phyloP scores from a whole-genome alignment of 2,888 invertebrate species.

The Amblyteles armatorius region DNA sequence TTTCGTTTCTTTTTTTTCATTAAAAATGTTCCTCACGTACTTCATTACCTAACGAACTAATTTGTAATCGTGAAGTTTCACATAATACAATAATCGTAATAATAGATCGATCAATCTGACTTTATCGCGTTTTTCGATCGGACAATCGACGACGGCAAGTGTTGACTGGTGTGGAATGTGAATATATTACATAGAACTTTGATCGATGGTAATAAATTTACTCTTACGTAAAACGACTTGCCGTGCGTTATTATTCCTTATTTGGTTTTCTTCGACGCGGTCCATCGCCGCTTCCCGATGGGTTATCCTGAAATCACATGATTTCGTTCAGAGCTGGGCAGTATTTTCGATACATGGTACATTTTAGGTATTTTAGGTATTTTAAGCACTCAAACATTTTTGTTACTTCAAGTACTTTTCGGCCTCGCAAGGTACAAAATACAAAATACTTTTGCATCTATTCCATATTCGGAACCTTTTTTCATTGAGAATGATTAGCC shows the following conservation, averaged over 20 bases:
- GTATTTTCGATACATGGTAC: too few species aligned
- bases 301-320: constrained; percentile 73
- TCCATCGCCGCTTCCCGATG: constrained; percentile 77
- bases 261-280: constrained; percentile 83
- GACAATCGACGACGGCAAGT: constrained; percentile 71
- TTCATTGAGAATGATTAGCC: too few species aligned
- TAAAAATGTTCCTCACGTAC: constrained; percentile 65
- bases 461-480: too few species aligned
- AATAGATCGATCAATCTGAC: constrained; percentile 72
- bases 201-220: constrained; percentile 70
- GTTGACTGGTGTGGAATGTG: constrained; percentile 77
- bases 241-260: constrained; percentile 76
- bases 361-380: too few species aligned
- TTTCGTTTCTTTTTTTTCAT: constrained; percentile 3
- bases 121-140: constrained; percentile 47
- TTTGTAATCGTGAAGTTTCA: constrained; percentile 72
- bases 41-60: constrained; percentile 69
- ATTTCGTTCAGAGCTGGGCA: not conserved
- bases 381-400: too few species aligned
- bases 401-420: too few species aligned
- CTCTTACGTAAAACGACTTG: constrained; percentile 55
- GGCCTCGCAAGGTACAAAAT: too few species aligned
- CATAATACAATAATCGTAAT: constrained; percentile 67
- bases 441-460: too few species aligned
- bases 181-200: constrained; percentile 76